phyloP scores from a whole-genome alignment of 2,113 vertebrate species.

The Antigone vipio region DNA sequence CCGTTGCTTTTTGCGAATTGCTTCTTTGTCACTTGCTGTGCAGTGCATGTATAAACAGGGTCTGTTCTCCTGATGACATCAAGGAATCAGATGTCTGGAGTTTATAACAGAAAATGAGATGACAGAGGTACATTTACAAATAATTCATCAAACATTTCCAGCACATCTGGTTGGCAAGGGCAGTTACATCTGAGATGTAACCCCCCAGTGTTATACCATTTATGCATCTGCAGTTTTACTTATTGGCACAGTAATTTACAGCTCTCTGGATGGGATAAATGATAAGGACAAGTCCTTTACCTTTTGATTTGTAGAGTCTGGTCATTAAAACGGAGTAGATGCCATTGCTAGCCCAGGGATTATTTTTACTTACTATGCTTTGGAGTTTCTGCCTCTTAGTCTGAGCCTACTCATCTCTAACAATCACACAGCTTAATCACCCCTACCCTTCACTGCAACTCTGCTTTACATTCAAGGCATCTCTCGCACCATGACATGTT shows the following conservation, averaged over 20 bases:
- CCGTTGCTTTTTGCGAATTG: neutral
- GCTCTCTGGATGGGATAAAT: neutral
- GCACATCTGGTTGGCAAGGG: neutral
- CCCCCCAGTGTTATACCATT: neutral
- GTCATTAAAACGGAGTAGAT: neutral
- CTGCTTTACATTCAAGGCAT: neutral
- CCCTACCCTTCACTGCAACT: neutral
- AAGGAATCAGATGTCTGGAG: neutral
- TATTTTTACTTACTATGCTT: neutral
- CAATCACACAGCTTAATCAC: neutral
- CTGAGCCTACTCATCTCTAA: neutral
- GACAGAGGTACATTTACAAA: neutral
- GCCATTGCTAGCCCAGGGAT: neutral
- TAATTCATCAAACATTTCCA: neutral
- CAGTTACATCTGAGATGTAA: neutral
- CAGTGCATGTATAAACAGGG: neutral
- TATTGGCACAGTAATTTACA: neutral
- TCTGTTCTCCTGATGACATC: neutral
- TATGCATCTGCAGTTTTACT: neutral
- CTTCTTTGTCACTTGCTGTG: neutral
- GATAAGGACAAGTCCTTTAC: neutral
- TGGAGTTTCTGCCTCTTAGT: neutral
- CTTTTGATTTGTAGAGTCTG: neutral
- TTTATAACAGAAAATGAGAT: neutral
- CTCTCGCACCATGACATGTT: neutral